A percentile compares a stretch with the other conserved stretches of the same genome.
phyloP scores from a whole-genome alignment of 2,113 vertebrate species.

The Engystomops pustulosus region DNA sequence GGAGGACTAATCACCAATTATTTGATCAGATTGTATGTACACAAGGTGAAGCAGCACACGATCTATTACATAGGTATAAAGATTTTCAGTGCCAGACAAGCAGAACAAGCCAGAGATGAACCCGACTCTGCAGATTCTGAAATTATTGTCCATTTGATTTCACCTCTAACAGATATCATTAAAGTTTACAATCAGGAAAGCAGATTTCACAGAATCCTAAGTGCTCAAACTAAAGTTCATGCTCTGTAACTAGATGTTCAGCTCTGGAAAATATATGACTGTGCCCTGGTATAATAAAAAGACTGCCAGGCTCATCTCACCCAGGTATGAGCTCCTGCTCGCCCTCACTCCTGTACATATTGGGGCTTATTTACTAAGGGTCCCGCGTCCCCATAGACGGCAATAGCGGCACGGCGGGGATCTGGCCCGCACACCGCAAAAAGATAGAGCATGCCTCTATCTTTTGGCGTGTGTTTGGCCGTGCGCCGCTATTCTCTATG shows the following conservation, averaged over 20 bases:
- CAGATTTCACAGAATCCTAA: conserved; percentile 11
- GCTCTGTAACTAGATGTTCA: neutral
- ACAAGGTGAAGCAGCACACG: too few relatives aligned
- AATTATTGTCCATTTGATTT: conserved; percentile 16
- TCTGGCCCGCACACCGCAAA: too few relatives aligned
- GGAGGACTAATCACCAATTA: too few relatives aligned
- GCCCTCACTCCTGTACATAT: neutral
- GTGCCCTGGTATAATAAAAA: neutral
- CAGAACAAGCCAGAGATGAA: neutral
- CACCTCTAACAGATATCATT: conserved; percentile 15
- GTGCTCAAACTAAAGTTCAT: conserved; percentile 29
- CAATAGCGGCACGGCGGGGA: too few relatives aligned
- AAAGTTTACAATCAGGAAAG: conserved; percentile 32
- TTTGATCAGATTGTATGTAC: too few relatives aligned
- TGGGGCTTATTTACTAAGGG: too few relatives aligned
- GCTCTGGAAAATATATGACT: conserved; percentile 9
- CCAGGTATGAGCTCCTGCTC: neutral
- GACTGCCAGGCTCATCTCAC: neutral
- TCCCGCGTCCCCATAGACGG: too few relatives aligned
- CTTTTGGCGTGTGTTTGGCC: too few relatives aligned
- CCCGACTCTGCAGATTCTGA: neutral
- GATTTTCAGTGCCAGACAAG: neutral
- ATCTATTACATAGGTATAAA: neutral
- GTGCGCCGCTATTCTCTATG: too few relatives aligned
- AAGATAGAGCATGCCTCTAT: too few relatives aligned